phyloP scores from a whole-genome alignment of 2,888 invertebrate species.

The Trachelus stipa region DNA sequence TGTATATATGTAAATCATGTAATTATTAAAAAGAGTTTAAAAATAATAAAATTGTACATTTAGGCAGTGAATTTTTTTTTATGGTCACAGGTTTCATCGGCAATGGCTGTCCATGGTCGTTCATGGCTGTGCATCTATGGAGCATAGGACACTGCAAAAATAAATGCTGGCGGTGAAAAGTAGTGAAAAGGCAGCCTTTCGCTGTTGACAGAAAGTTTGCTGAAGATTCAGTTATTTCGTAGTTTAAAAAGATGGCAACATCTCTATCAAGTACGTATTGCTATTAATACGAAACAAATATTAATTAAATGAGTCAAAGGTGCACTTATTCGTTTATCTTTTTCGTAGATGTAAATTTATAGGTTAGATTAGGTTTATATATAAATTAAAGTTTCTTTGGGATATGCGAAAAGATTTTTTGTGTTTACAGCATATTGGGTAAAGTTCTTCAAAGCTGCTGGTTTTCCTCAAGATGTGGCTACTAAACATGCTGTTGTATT shows the following conservation, averaged over 20 bases:
- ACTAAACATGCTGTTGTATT: constrained; percentile 89
- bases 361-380: background rate
- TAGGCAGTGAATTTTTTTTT: background rate
- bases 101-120: background rate
- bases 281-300: background rate
- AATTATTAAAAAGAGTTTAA: background rate
- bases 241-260: constrained; percentile 43
- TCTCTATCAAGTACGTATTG: constrained; percentile 46
- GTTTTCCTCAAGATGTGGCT: constrained; percentile 82
- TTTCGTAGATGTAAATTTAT: constrained; percentile 12
- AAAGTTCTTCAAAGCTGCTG: constrained; percentile 86
- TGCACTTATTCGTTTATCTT: constrained; percentile 2
- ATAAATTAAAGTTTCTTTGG: background rate
- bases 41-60: background rate
- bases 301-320: background rate
- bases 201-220: background rate
- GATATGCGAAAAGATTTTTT: constrained; percentile 1
- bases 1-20: background rate
- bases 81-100: background rate
- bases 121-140: background rate
- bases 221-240: background rate
- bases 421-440: constrained; percentile 79
- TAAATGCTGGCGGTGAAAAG: background rate
- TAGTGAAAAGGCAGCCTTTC: background rate
- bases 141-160: background rate